A percentile compares a stretch with the other conserved stretches of the same genome.
phyloP scores from a whole-genome alignment of 2,797 vertebrate genomes.

The Graptemys geographica region DNA sequence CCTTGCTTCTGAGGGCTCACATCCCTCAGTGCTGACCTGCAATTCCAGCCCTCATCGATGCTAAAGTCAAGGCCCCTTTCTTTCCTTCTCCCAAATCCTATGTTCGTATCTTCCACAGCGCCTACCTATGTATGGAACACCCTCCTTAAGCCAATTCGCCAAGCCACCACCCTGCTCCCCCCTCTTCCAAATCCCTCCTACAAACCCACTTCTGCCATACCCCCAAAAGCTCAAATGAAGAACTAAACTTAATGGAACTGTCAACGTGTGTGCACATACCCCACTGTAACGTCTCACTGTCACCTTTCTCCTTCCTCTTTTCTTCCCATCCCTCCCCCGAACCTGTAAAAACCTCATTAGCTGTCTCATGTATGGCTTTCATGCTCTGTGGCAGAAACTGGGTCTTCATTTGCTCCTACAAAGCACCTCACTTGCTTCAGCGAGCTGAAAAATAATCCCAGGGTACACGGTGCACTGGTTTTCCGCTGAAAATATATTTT shows the following conservation, averaged over 20 bases:
- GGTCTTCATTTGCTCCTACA: neutral
- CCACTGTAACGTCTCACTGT: neutral
- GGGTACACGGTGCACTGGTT: fast-evolving
- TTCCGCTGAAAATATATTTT: neutral
- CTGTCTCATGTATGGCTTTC: neutral
- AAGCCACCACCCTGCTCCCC: neutral
- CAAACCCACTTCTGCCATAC: neutral
- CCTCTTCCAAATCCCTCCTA: neutral
- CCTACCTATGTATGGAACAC: neutral
- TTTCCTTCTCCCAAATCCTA: neutral
- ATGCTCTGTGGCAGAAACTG: neutral
- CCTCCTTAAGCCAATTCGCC: neutral
- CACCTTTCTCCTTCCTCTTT: neutral
- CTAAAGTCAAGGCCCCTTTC: neutral
- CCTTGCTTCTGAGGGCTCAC: neutral
- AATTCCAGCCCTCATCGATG: neutral
- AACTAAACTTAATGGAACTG: neutral
- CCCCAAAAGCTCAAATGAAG: neutral
- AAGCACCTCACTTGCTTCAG: neutral
- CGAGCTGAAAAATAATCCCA: neutral
- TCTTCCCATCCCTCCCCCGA: no score
- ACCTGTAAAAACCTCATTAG: neutral
- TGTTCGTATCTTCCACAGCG: neutral
- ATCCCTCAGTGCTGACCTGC: neutral
- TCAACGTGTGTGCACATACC: neutral